A percentile compares a stretch with the other conserved stretches of the same genome.
phyloP scores from a whole-genome alignment of 2,888 invertebrate species.

The Cyrtodaria siliqua region DNA sequence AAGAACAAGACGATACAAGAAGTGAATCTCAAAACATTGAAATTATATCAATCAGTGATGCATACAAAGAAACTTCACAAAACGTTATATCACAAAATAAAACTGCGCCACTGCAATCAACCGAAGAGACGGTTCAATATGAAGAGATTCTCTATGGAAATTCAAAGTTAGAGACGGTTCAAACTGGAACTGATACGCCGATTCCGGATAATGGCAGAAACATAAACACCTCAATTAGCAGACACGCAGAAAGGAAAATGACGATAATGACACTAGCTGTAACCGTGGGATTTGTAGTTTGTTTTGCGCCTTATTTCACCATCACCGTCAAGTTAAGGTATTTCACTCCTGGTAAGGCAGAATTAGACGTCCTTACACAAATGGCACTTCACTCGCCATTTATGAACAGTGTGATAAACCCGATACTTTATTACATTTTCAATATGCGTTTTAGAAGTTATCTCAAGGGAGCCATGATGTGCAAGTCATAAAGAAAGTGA shows the following conservation, averaged over 20 bases:
- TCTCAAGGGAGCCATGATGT: too few species aligned
- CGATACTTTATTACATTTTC: conserved; percentile 48
- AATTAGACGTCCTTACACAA: conserved; percentile 19
- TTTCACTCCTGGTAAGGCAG: conserved; percentile 7
- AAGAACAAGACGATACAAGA: neutral
- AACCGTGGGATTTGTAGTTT: conserved; percentile 31
- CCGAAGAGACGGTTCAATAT: too few species aligned
- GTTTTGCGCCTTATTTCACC: conserved; percentile 46
- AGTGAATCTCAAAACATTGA: neutral
- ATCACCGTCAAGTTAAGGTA: conserved; percentile 17
- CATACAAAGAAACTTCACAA: too few species aligned
- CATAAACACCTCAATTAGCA: neutral
- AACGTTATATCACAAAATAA: too few species aligned
- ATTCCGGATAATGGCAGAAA: neutral
- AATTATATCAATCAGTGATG: neutral
- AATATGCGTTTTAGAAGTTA: conserved; percentile 19
- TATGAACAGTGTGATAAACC: conserved; percentile 53
- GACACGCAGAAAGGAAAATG: conserved; percentile 29
- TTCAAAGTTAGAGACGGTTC: too few species aligned
- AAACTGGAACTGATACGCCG: too few species aligned
- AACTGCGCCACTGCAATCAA: too few species aligned
- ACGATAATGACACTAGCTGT: conserved; percentile 49
- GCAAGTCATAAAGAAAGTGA: too few species aligned
- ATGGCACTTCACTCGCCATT: conserved; percentile 44
- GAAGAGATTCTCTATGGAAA: too few species aligned